These are phyloP conservation scores for Ceratina australensis DNA, from an alignment of 1,140 invertebrate genomes.

Conservation along the genomic window DNA sequence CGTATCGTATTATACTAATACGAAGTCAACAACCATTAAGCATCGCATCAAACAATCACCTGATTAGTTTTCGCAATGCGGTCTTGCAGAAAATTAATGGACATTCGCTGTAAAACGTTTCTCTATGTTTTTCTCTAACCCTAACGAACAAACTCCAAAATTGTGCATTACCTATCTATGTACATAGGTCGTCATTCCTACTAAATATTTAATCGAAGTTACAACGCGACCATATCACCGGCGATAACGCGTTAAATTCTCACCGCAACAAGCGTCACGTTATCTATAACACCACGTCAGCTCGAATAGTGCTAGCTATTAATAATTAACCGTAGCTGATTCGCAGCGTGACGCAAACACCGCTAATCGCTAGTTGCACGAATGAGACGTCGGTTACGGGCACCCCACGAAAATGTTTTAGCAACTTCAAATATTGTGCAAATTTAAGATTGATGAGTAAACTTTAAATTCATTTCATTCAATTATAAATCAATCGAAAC, in stretches of 20 bases:
- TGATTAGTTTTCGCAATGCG: neutral
- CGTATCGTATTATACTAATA: conserved; percentile 7
- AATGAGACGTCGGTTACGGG: neutral
- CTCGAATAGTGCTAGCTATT: conserved; percentile 8
- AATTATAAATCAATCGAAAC: too few relatives aligned
- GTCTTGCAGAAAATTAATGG: neutral
- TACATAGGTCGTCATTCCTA: neutral
- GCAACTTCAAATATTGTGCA: too few relatives aligned
- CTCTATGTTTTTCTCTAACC: neutral
- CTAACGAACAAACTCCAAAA: neutral
- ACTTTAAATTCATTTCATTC: too few relatives aligned
- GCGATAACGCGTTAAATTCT: neutral
- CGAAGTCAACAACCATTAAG: neutral
- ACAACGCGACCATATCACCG: neutral
- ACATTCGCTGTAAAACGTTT: neutral
- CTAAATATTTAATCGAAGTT: neutral
- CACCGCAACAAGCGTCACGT: neutral
- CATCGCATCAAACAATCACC: too few relatives aligned
- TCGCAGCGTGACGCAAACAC: conserved; percentile 23
- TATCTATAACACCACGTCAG: neutral
- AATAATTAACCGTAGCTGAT: conserved; percentile 26
- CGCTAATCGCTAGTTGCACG: conserved; percentile 7
- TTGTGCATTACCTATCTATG: neutral
- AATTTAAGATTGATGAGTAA: too few relatives aligned
- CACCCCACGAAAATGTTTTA: too few relatives aligned